Evolutionary conservation across 2,888 invertebrate species (phyloP).

Genomic region (Rhagonycha fulva): DNA sequence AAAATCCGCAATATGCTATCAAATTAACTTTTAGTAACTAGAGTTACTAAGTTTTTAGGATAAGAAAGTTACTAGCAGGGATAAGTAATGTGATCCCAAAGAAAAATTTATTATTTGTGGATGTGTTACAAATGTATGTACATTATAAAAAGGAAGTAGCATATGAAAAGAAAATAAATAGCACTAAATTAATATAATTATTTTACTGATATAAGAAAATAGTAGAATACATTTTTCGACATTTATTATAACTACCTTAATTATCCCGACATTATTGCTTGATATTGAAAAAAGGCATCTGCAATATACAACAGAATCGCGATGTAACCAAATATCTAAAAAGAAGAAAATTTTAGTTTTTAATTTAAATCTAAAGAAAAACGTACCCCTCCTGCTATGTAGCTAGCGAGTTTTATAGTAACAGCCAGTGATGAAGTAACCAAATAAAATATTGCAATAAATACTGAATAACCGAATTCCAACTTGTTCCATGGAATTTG

Average conservation of each 20-base stretch:
- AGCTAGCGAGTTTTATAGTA: conserved; percentile 4
- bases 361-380: not conserved
- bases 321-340: conserved; percentile 26
- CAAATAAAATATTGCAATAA: conserved; percentile 33
- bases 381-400: conserved; percentile 38
- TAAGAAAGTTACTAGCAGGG: too few relatives aligned
- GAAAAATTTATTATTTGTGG: too few relatives aligned
- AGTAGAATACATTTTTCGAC: not conserved
- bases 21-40: too few relatives aligned
- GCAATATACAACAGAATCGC: conserved; percentile 14
- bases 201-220: not conserved
- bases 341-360: conserved; percentile 1
- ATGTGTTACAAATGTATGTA: too few relatives aligned
- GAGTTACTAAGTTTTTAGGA: too few relatives aligned
- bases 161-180: too few relatives aligned
- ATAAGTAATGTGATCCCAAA: too few relatives aligned
- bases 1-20: too few relatives aligned
- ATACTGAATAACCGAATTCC: conserved; percentile 32
- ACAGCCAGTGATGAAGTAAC: conserved; percentile 29
- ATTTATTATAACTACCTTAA: not conserved
- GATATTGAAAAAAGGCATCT: conserved; percentile 19
- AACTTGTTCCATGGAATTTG: conserved; percentile 35
- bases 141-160: too few relatives aligned
- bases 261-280: not conserved
- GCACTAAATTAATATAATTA: too few relatives aligned